Evolutionary conservation across 2,113 vertebrate species (phyloP), one percentile per base, ranked within the genome.

Genomic region (Saccopteryx bilineata): DNA sequence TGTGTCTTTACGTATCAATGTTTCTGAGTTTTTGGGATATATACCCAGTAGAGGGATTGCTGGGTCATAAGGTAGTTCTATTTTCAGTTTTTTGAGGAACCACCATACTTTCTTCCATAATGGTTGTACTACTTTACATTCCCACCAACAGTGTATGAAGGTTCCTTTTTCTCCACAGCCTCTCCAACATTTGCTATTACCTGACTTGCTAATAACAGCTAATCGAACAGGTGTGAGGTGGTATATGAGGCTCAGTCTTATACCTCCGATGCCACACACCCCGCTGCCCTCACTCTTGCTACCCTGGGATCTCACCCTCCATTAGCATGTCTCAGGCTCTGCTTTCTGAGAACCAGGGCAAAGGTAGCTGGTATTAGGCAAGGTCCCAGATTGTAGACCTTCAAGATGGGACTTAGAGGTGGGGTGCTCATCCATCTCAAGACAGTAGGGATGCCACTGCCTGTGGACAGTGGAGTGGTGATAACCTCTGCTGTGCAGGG

Each of bases 331-430:
- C 23, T 52, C 4, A 0, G 23, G 21, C 60, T 68, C 80, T 81
- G 11, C 56, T 92, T 94, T 79, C 96, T 85, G 31, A 54, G 19
- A 84, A 65, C 31, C 60, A 60, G 21, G 11, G n/a, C 31, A 48
- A 61, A 56, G 39, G 65, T 2, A 39, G 13, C 50, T 61, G 60
- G 48, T 26, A 71, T 19, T 31, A 54, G 26, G 23, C 3, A 11
- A 28, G 10, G 60, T 58, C 50, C 79, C 89, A 74, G 83, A 71
- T 46, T 81, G 54, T 50, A 81, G 63, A 24, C 46, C 39, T 58
- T 87, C 81, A 66, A 9, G 18, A 65, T 24, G 12, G n/a, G 54
- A 28, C 39, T 92, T 24, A 28, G 74, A 21, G 28, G 15, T 56
- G 10, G 58, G 33, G 24, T 56, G 3, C 17, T 68, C 28, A 60